phyloP scores from a whole-genome alignment of 2,888 invertebrate species.

The Drosophila leonis region DNA sequence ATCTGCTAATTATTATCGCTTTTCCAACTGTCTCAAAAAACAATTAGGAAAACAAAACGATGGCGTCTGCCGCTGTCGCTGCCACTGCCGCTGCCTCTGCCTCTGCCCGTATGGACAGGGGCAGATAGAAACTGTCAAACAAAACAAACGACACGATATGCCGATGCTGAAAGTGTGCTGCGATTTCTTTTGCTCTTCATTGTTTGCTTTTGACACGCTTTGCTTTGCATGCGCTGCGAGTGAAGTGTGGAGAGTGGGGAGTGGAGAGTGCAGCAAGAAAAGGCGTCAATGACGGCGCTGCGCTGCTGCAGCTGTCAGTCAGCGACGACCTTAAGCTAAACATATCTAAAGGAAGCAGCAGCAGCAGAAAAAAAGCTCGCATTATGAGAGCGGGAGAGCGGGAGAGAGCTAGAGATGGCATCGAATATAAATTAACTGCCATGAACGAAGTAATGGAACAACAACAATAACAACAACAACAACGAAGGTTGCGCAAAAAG shows the following conservation, averaged over 20 bases:
- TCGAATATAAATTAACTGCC: constrained; percentile 77
- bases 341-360: constrained; percentile 63
- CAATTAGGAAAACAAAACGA: constrained; percentile 68
- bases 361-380: constrained; percentile 49
- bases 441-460: constrained; percentile 74
- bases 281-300: constrained; percentile 72
- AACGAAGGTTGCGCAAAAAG: constrained; percentile 57
- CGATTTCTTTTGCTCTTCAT: constrained; percentile 42
- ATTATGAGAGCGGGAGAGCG: constrained; percentile 7
- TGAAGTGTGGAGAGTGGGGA: not conserved
- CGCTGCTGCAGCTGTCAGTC: constrained; percentile 41
- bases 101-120: constrained; percentile 32
- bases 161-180: constrained; percentile 70
- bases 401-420: constrained; percentile 58
- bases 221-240: constrained; percentile 53
- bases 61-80: constrained; percentile 21
- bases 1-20: constrained; percentile 35
- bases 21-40: constrained; percentile 32
- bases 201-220: constrained; percentile 55
- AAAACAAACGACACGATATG: constrained; percentile 71
- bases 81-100: not conserved
- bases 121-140: constrained; percentile 75
- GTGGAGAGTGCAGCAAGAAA: constrained; percentile 53
- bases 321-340: constrained; percentile 55
- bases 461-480: constrained; percentile 48